Conservation (phyloP, 2,888 invertebrate genomes). For the Subacronicta megacephala region DNA sequence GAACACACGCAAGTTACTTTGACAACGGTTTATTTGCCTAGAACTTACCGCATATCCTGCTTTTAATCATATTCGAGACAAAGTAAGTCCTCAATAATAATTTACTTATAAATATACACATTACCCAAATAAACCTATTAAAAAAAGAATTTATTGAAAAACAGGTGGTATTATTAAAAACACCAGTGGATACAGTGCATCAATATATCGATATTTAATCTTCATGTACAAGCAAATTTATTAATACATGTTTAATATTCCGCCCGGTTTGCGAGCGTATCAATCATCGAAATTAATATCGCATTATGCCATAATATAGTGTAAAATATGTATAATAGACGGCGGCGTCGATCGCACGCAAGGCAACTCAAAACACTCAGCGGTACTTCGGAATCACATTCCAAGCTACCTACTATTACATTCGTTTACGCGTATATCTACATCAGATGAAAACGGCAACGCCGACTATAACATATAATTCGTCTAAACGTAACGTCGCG, state of each 20-base stretch:
- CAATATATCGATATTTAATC: constrained; percentile 93
- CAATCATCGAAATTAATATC: constrained; percentile 80
- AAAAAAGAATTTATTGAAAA: constrained; percentile 76
- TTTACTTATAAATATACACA: constrained; percentile 88
- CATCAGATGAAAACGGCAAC: constrained; percentile 65
- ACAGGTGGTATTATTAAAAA: constrained; percentile 88
- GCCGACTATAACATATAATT: constrained; percentile 71
- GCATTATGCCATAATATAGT: constrained; percentile 90
- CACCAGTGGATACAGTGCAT: constrained; percentile 91
- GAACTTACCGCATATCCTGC: constrained; percentile 85
- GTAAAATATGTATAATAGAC: constrained; percentile 81
- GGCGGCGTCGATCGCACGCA: constrained; percentile 69
- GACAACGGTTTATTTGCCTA: constrained; percentile 87
- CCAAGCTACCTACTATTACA: constrained; percentile 78
- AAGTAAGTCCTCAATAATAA: constrained; percentile 84
- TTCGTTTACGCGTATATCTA: constrained; percentile 68
- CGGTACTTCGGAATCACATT: constrained; percentile 84
- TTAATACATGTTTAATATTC: constrained; percentile 88
- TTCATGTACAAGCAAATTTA: constrained; percentile 94
- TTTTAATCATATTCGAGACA: constrained; percentile 86
- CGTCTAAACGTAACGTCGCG: constrained; percentile 70
- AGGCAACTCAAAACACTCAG: constrained; percentile 77
- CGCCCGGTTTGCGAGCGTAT: constrained; percentile 75
- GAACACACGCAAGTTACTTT: constrained; percentile 80
- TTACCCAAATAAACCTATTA: constrained; percentile 87